Base-by-base conservation (phyloP, 92 coral and sea anemone species). In the Pocillopora grandis region DNA sequence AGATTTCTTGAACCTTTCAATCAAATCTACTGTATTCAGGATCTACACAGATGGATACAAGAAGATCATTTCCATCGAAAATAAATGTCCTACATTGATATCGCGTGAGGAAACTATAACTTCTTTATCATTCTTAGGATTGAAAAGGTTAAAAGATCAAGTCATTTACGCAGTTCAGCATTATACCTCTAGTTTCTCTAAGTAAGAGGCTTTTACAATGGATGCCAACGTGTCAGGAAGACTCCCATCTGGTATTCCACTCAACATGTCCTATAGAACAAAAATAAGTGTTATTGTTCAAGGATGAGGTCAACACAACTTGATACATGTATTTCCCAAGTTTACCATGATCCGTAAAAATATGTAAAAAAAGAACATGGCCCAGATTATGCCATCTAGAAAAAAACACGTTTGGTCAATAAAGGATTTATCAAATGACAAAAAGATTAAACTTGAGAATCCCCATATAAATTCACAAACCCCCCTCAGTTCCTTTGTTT, bases 171-270 rank as follows among this genome's bases (percentile, higher is more conserved):
- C 52, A 70, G 19, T 9, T 9, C 4, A 70, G 17, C 15, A 48
- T 7, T 5, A 66, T 83, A 93, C 98, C 84, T 94, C 98, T 33
- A 94, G 80, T 71, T 94, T 94, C 76, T 94, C 98, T 71, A 75
- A 80, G 65, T 92, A 94, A 36, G 98, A 84, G 42, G 98, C 95
- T 82, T 90, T 94, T 31, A 94, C 93, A 73, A 94, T 91, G 14
- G 98, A 92, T 42, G 98, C 92, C 27, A 94, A 72, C 16, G 98
- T 94, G 85, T 94, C 98, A 9, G 98, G 98, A 6, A 94, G 93
- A 74, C 93, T 94, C 71, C 92, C 86, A 76, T 94, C 95, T 81
- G 98, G 98, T 57, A 94, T 90, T 1, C 92, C 98, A 76, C 62
- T 84, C 49, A 94, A 76, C 93, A 94, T 89, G 55, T 94, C 98